A percentile compares a stretch with the other conserved stretches of the same genome.
phyloP scores from a whole-genome alignment of 2,888 invertebrate species.

The Dasypolia templi region DNA sequence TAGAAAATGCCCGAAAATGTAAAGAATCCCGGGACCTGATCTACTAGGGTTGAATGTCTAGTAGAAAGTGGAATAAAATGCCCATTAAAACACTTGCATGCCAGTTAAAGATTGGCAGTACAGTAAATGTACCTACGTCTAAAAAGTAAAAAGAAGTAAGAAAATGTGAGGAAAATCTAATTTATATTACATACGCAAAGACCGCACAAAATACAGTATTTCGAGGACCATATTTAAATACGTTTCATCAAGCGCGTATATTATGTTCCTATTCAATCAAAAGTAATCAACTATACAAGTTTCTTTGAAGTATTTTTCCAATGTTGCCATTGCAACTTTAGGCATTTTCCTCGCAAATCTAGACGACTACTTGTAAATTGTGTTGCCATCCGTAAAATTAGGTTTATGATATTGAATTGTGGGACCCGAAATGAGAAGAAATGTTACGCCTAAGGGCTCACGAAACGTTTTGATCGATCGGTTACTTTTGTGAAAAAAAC shows the following conservation, averaged over 20 bases:
- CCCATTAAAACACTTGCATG: not conserved
- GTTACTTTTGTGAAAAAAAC: slow-evolving; percentile 24
- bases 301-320: slow-evolving; percentile 51
- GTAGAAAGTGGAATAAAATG: not conserved
- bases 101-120: not conserved
- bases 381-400: slow-evolving; percentile 50
- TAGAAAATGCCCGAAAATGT: not conserved
- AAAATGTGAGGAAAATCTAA: not conserved
- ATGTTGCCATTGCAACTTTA: slow-evolving; percentile 37
- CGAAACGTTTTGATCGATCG: slow-evolving; percentile 37
- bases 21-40: not conserved
- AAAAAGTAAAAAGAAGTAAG: not conserved
- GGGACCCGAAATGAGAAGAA: slow-evolving; percentile 30
- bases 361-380: slow-evolving; percentile 55
- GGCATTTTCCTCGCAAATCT: slow-evolving; percentile 37
- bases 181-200: slow-evolving; percentile 2
- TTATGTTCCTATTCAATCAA: slow-evolving; percentile 16
- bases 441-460: slow-evolving; percentile 37
- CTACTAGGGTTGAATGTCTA: not conserved
- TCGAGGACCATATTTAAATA: slow-evolving; percentile 3
- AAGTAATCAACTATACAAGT: slow-evolving; percentile 46
- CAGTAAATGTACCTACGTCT: not conserved
- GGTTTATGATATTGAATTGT: slow-evolving; percentile 58
- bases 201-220: not conserved
- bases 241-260: slow-evolving; percentile 7